A percentile compares a stretch with the other conserved stretches of the same genome.
phyloP scores from a whole-genome alignment of 2,888 invertebrate genomes.

The Stratiomys singularior region DNA sequence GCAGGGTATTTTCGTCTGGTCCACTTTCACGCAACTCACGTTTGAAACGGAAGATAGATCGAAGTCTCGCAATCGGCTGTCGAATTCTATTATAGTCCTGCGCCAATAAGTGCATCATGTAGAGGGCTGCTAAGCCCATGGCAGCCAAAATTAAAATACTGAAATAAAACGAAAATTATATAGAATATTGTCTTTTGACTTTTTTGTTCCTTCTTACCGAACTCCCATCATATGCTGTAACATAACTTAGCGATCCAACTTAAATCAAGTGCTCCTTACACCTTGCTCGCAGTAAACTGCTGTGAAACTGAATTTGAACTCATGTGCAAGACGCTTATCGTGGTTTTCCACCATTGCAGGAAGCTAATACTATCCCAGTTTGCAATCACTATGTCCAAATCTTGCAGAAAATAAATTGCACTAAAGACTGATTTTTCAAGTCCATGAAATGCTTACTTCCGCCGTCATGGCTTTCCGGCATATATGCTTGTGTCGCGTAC shows the following conservation, averaged over 20 bases:
- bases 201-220: neutral
- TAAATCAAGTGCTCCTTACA: neutral
- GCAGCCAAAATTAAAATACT: slow-evolving; percentile 62
- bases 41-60: slow-evolving; percentile 29
- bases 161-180: slow-evolving; percentile 11
- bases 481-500: neutral
- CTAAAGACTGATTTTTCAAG: neutral
- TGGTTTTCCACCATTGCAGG: neutral
- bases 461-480: neutral
- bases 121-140: slow-evolving; percentile 66
- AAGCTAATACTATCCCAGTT: neutral
- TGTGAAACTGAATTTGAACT: neutral
- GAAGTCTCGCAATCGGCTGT: slow-evolving; percentile 27
- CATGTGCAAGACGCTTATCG: neutral
- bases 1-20: no score
- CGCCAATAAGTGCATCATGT: slow-evolving; percentile 66
- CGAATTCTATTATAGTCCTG: slow-evolving; percentile 66
- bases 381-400: neutral
- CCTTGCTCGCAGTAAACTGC: neutral
- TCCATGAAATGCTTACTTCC: neutral
- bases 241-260: neutral
- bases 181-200: neutral
- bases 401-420: neutral
- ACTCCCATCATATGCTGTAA: slow-evolving; percentile 3
- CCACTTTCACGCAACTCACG: neutral